Conservation (phyloP, 1,140 invertebrate species). For the Drosophila elegans region DNA sequence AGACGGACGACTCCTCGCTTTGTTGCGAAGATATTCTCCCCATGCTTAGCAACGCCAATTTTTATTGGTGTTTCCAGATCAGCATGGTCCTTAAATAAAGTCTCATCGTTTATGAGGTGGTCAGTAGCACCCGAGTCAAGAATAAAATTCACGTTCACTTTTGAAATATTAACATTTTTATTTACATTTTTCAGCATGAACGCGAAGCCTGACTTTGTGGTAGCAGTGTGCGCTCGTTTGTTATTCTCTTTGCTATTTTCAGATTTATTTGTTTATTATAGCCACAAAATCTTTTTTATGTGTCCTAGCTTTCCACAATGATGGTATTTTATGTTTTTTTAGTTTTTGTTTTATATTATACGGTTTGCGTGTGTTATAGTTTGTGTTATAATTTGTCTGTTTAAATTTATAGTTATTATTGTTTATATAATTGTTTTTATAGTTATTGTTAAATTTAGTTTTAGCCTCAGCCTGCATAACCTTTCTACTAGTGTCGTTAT, state of each 20-base stretch:
- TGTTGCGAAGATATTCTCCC: not conserved
- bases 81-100: not conserved
- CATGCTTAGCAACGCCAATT: not conserved
- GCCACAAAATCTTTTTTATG: conserved; percentile 1
- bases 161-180: no score
- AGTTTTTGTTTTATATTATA: not conserved
- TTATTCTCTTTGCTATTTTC: not conserved
- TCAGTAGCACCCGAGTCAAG: not conserved
- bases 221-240: not conserved
- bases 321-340: not conserved
- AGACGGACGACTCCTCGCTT: not conserved
- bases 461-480: conserved; percentile 13
- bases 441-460: no score
- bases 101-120: not conserved
- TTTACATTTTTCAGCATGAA: not conserved
- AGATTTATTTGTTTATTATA: not conserved
- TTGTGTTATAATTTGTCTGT: not conserved
- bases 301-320: conserved; percentile 1
- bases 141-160: not conserved
- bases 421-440: conserved; percentile 1
- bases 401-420: conserved; percentile 4
- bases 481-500: conserved; percentile 52
- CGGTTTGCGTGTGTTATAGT: not conserved
- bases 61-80: not conserved
- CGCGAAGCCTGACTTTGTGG: not conserved